Evolutionary conservation across 2,113 vertebrate species (phyloP).

Genomic region (Oryzias woworae): DNA sequence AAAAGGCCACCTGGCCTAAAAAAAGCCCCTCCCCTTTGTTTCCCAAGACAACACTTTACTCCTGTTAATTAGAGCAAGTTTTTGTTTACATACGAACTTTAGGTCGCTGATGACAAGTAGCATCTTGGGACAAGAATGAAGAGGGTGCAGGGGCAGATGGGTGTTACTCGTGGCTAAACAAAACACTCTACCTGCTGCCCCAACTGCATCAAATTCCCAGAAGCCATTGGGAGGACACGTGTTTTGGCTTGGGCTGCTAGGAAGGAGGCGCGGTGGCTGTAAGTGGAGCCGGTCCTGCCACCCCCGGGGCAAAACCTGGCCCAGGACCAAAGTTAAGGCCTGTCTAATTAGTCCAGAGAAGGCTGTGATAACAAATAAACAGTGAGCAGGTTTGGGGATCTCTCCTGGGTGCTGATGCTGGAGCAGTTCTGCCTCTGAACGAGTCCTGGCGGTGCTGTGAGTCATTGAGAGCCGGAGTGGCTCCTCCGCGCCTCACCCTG

Average conservation of each 20-base stretch:
- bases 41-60: conserved; percentile 59
- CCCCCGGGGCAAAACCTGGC: conserved; percentile 41
- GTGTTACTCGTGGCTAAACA: conserved; percentile 57
- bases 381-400: conserved; percentile 42
- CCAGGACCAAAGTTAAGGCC: conserved; percentile 51
- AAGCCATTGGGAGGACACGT: conserved; percentile 43
- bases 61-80: conserved; percentile 60
- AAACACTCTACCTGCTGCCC: conserved; percentile 62
- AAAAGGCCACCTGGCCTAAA: conserved; percentile 56
- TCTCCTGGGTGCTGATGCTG: conserved; percentile 54
- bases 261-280: conserved; percentile 35
- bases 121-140: conserved; percentile 47
- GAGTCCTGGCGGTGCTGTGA: conserved; percentile 34
- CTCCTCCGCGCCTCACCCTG: conserved; percentile 19
- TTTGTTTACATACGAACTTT: conserved; percentile 69
- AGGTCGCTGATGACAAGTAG: conserved; percentile 59
- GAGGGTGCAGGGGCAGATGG: conserved; percentile 34
- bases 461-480: conserved; percentile 19
- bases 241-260: conserved; percentile 53
- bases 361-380: conserved; percentile 73
- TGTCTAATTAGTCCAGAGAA: conserved; percentile 70
- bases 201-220: conserved; percentile 48
- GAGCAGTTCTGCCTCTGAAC: conserved; percentile 26
- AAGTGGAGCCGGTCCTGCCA: conserved; percentile 26
- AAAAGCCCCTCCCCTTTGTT: conserved; percentile 24